Conservation (phyloP, 2,113 vertebrate species). For the Beaufortia kweichowensis region DNA sequence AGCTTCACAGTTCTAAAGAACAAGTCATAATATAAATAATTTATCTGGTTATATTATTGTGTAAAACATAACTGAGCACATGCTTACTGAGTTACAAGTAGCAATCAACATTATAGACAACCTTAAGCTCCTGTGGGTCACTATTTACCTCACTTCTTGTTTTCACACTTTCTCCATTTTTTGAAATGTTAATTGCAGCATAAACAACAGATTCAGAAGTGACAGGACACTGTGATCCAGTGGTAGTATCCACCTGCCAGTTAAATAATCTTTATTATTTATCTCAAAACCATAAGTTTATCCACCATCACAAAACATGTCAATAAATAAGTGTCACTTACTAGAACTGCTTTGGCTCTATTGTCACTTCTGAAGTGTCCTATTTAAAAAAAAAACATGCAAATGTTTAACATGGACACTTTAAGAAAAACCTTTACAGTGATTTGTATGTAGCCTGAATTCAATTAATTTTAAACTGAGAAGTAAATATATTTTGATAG, state of each 20-base stretch:
- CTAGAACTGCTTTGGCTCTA: not conserved
- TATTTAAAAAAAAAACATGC: not conserved
- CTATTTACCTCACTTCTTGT: constrained; percentile 2
- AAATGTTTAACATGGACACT: not conserved
- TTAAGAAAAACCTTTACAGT: too few species aligned
- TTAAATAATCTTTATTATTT: not conserved
- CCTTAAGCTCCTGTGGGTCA: too few species aligned
- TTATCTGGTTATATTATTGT: too few species aligned
- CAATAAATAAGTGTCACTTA: not conserved
- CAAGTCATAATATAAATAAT: not conserved
- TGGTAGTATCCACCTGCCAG: not conserved
- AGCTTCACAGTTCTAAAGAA: constrained; percentile 11
- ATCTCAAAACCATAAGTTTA: not conserved
- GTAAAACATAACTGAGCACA: too few species aligned
- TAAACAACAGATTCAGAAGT: not conserved
- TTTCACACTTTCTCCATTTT: not conserved
- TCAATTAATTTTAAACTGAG: not conserved
- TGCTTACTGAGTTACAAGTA: not conserved
- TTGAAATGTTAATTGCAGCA: constrained; percentile 14
- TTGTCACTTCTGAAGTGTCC: not conserved
- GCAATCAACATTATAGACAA: not conserved
- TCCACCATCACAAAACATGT: not conserved
- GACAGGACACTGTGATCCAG: not conserved
- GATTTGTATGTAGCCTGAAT: not conserved
- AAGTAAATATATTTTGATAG: too few species aligned